These are phyloP conservation scores for Proales similis DNA, from an alignment of 1,140 invertebrate genomes.

Conservation along the genomic window DNA sequence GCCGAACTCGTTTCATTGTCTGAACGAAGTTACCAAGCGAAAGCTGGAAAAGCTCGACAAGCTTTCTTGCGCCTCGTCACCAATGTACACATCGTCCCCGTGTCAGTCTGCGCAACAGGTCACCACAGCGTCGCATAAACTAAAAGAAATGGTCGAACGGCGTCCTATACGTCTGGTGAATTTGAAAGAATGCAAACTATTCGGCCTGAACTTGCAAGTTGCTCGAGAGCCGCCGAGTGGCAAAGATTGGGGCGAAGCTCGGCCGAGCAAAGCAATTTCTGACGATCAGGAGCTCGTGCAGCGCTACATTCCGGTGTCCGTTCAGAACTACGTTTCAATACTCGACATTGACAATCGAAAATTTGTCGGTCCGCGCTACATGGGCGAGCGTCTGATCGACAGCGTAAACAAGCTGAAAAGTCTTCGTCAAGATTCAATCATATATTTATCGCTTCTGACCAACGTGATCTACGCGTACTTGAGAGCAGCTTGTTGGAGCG, in stretches of 20 bases:
- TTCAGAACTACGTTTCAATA: constrained; percentile 33
- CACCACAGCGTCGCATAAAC: background rate
- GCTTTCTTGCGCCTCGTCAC: background rate
- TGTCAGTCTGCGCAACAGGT: background rate
- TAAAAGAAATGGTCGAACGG: constrained; percentile 14
- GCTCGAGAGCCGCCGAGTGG: background rate
- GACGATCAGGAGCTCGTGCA: background rate
- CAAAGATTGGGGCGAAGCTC: background rate
- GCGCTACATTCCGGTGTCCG: constrained; percentile 14
- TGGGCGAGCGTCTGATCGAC: constrained; percentile 8
- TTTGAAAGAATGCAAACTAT: constrained; percentile 23
- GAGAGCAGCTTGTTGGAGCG: constrained; percentile 3
- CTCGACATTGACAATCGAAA: constrained; percentile 21
- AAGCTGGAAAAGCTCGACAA: too few relatives aligned
- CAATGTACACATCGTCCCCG: constrained; percentile 30
- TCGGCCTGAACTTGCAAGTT: constrained; percentile 8
- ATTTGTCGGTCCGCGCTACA: constrained; percentile 14
- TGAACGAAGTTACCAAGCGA: too few relatives aligned
- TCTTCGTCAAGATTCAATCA: constrained; percentile 4
- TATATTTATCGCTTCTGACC: constrained; percentile 9
- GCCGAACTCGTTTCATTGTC: constrained; percentile 35
- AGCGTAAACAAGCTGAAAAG: background rate
- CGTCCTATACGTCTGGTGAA: constrained; percentile 12
- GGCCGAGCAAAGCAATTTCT: background rate
- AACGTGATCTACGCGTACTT: constrained; percentile 23